Evolutionary conservation across 2,113 vertebrate genomes (phyloP).

Genomic region (Hemiscyllium ocellatum): DNA sequence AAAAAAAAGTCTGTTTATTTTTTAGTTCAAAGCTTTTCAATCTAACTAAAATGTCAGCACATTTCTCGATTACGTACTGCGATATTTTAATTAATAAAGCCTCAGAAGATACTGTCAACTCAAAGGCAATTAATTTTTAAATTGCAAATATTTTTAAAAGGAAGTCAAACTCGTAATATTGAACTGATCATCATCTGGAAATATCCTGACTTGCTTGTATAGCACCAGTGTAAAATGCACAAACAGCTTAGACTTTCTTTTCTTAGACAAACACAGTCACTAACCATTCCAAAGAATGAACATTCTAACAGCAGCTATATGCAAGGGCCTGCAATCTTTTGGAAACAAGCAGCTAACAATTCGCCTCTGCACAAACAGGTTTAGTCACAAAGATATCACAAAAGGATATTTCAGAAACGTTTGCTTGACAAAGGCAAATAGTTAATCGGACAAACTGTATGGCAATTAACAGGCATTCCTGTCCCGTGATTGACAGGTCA

Average conservation of each 20-base stretch:
- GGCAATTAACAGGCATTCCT: neutral
- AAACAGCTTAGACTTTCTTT: neutral
- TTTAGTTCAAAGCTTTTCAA: neutral
- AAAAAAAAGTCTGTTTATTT: neutral
- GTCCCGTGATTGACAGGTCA: neutral
- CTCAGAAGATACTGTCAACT: neutral
- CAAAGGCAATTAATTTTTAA: neutral
- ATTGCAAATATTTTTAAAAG: neutral
- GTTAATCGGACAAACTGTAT: conserved; percentile 11
- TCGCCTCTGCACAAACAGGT: neutral
- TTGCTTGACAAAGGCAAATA: neutral
- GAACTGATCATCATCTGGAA: neutral
- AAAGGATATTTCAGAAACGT: neutral
- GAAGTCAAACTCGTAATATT: neutral
- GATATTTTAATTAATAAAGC: neutral
- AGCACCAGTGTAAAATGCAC: conserved; percentile 9
- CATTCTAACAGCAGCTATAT: neutral
- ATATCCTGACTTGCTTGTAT: neutral
- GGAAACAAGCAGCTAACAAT: neutral
- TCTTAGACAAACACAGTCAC: neutral
- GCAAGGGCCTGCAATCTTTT: neutral
- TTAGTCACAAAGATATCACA: neutral
- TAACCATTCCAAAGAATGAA: neutral
- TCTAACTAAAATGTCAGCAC: neutral
- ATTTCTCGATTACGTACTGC: neutral